A percentile compares a stretch with the other conserved stretches of the same genome.
Evolutionary conservation across 2,888 invertebrate species (phyloP).

Genomic region (Leptodirus hochenwartii): DNA sequence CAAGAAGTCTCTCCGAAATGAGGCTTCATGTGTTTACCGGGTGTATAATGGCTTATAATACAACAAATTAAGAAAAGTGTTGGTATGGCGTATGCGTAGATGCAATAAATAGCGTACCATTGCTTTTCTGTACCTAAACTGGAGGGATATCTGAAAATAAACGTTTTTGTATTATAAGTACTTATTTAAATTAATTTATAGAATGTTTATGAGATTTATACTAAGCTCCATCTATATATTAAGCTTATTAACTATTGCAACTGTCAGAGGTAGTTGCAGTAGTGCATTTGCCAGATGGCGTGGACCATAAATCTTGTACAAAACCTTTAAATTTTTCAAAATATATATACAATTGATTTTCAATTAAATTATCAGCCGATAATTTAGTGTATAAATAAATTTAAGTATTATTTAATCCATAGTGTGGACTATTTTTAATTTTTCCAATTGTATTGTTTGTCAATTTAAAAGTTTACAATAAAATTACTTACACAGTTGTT

Average conservation of each 20-base stretch:
- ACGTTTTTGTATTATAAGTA: not conserved
- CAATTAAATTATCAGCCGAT: too few species aligned
- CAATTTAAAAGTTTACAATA: not conserved
- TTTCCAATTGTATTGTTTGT: too few species aligned
- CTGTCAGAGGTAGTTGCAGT: not conserved
- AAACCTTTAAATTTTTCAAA: too few species aligned
- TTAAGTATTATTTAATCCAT: too few species aligned
- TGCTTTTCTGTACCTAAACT: conserved; percentile 30
- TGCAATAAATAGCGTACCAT: conserved; percentile 35
- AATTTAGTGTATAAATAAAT: too few species aligned
- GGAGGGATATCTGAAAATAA: conserved; percentile 18
- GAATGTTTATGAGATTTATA: not conserved
- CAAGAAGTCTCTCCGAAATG: conserved; percentile 38
- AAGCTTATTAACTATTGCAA: not conserved
- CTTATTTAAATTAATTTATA: conserved; percentile 1
- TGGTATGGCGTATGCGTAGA: conserved; percentile 42
- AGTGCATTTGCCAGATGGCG: not conserved
- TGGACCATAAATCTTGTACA: too few species aligned
- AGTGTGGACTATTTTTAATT: not conserved
- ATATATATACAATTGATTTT: too few species aligned
- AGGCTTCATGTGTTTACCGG: conserved; percentile 36
- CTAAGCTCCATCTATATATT: not conserved
- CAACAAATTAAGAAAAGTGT: conserved; percentile 31
- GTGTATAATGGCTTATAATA: conserved; percentile 33
- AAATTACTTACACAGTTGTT: conserved; percentile 38